phyloP scores from a whole-genome alignment of 2,113 vertebrate species.

The Sylvilagus bachmani region DNA sequence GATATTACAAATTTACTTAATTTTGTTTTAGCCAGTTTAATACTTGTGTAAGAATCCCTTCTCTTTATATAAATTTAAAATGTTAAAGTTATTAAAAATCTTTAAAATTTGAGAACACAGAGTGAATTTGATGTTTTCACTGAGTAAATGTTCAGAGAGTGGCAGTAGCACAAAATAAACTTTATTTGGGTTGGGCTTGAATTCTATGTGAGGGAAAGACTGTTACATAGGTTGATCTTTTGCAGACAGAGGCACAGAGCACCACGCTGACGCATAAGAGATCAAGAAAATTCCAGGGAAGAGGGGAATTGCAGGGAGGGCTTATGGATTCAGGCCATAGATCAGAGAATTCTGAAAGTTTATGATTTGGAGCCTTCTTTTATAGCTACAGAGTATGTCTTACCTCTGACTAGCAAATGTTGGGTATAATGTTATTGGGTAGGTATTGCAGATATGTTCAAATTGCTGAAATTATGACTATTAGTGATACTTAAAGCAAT shows the following conservation, averaged over 20 bases:
- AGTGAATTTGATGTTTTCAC: background rate
- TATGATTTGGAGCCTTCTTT: background rate
- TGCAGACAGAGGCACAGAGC: background rate
- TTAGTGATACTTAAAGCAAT: background rate
- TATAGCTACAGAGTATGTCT: background rate
- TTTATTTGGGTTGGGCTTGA: background rate
- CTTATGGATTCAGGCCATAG: rapidly evolving
- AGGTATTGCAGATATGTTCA: no score
- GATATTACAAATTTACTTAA: background rate
- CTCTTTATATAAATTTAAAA: background rate
- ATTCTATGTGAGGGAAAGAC: background rate
- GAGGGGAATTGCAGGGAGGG: rapidly evolving
- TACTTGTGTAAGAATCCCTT: background rate
- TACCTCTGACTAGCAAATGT: background rate
- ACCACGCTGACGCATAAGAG: background rate
- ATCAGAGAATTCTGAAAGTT: background rate
- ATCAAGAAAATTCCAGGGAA: background rate
- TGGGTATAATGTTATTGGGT: background rate
- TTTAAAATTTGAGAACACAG: background rate
- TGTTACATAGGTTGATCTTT: background rate
- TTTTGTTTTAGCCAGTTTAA: background rate
- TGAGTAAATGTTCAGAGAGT: background rate
- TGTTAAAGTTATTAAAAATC: background rate
- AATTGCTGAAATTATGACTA: background rate
- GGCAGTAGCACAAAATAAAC: background rate